Evolutionary conservation across 2,113 vertebrate species (phyloP).

Genomic region (Oriolus oriolus): DNA sequence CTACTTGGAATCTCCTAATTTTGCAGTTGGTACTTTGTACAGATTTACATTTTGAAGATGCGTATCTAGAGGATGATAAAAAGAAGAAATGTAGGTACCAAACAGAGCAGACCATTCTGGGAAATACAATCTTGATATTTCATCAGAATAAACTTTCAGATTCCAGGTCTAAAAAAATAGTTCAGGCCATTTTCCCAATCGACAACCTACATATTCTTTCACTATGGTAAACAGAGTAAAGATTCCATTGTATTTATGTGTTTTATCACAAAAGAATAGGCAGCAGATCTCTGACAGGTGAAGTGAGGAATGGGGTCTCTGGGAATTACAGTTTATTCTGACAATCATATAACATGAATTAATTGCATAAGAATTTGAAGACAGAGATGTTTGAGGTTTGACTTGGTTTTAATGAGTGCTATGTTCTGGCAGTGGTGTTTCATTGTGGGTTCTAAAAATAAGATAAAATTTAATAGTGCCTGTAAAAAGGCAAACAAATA

Average conservation of each 20-base stretch:
- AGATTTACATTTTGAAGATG: neutral
- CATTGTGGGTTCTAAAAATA: neutral
- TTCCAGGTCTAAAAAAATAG: neutral
- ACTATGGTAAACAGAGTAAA: neutral
- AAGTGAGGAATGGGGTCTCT: neutral
- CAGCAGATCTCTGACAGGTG: neutral
- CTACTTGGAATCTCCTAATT: neutral
- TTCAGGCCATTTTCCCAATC: accelerated
- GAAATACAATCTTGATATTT: neutral
- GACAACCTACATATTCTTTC: neutral
- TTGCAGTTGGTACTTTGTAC: neutral
- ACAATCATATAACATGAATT: neutral
- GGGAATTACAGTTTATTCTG: neutral
- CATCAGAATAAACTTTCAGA: neutral
- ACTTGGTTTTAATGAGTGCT: neutral
- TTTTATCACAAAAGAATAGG: neutral
- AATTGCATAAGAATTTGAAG: neutral
- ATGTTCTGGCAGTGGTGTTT: neutral
- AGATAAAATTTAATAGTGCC: neutral
- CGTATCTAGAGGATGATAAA: neutral
- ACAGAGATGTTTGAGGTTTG: neutral
- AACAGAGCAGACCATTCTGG: neutral
- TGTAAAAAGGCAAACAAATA: neutral
- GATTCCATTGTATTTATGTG: neutral
- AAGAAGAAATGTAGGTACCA: neutral